Evolutionary conservation across 2,113 vertebrate species (phyloP).

Genomic region (Rhipidura dahli): DNA sequence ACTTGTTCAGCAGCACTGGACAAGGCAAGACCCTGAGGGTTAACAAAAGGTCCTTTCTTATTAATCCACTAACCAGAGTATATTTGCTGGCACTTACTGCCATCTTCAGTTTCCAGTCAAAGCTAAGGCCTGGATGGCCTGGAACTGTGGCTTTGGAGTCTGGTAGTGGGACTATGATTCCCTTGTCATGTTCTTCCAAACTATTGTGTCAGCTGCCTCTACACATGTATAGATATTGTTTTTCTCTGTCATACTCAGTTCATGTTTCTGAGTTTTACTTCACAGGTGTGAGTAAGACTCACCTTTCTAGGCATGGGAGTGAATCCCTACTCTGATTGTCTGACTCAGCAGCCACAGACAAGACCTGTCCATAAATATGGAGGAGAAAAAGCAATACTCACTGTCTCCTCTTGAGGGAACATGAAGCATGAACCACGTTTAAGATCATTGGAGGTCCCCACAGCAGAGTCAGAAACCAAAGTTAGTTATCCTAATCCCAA

Average conservation of each 20-base stretch:
- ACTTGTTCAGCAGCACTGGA: not conserved
- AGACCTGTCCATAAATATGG: not conserved
- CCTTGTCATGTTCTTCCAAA: not conserved
- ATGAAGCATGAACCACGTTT: fast-evolving
- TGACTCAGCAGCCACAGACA: not conserved
- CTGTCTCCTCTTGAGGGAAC: not conserved
- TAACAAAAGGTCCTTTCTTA: not conserved
- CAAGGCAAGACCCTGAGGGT: not conserved
- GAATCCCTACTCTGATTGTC: not conserved
- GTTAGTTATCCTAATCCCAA: not conserved
- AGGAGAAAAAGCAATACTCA: not conserved
- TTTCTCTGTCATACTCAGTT: not conserved
- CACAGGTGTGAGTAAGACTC: not conserved
- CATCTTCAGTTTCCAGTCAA: conserved; percentile 48
- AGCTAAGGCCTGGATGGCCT: not conserved
- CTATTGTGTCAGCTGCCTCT: not conserved
- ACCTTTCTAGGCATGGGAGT: not conserved
- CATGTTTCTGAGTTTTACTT: not conserved
- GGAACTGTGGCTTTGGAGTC: not conserved
- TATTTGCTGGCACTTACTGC: conserved; percentile 30
- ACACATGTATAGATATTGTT: fast-evolving
- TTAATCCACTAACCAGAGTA: not conserved
- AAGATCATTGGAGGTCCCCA: not conserved
- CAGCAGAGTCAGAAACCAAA: not conserved
- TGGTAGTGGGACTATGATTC: not conserved